Percentiles rank a stretch among this genome's conserved stretches.
phyloP scores from a whole-genome alignment of 2,113 vertebrate species.

The Copsychus sechellarum region DNA sequence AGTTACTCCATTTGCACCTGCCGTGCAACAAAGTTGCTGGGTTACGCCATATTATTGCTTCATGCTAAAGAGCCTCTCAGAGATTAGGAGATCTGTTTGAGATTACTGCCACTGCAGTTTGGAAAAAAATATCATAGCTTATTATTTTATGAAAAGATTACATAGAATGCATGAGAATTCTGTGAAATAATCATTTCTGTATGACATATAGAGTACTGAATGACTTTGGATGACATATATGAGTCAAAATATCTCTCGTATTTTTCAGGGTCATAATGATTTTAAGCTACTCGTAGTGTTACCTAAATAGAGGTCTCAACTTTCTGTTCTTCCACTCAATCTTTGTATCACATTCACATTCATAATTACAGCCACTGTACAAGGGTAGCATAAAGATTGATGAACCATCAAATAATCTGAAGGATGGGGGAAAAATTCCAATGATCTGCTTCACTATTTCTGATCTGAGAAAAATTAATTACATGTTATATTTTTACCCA shows the following conservation, averaged over 20 bases:
- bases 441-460: not conserved
- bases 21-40: not conserved
- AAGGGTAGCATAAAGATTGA: not conserved
- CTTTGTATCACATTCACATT: not conserved
- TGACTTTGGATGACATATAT: not conserved
- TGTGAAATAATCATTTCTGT: not conserved
- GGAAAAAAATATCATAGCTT: not conserved
- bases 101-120: not conserved
- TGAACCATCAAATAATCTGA: not conserved
- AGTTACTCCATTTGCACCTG: not conserved
- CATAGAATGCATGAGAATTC: not conserved
- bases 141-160: not conserved
- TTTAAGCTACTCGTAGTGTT: not conserved
- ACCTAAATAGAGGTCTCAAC: not conserved
- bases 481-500: not conserved
- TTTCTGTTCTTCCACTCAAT: not conserved
- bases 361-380: not conserved
- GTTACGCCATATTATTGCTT: not conserved
- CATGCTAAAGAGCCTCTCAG: not conserved
- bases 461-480: not conserved
- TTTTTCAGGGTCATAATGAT: not conserved
- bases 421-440: not conserved
- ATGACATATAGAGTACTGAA: not conserved
- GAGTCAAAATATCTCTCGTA: not conserved
- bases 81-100: not conserved